phyloP scores from a whole-genome alignment of 2,797 vertebrate genomes.

The Lepus townsendii region DNA sequence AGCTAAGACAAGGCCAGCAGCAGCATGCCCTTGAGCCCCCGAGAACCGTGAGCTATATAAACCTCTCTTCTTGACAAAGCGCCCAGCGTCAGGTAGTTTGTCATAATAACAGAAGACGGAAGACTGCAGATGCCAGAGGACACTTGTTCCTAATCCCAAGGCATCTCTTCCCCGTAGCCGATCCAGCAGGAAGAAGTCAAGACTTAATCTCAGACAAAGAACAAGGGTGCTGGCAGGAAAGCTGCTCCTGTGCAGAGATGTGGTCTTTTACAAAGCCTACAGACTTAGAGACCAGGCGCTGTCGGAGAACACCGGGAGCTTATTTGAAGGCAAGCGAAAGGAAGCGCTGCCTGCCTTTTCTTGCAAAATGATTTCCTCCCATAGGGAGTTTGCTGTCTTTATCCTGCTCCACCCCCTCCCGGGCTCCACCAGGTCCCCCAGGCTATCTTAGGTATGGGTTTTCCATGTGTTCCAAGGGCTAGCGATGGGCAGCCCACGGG shows the following conservation, averaged over 20 bases:
- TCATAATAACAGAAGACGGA: not conserved
- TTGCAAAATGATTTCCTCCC: not conserved
- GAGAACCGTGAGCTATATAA: not conserved
- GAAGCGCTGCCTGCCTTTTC: not conserved
- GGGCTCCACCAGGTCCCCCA: rapidly evolving
- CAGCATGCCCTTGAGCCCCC: not conserved
- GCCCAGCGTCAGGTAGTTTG: not conserved
- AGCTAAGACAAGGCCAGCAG: not conserved
- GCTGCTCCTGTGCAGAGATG: not conserved
- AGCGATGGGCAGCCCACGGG: rapidly evolving
- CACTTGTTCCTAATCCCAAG: not conserved
- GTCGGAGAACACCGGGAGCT: not conserved
- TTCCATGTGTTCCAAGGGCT: not conserved
- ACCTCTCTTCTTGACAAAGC: not conserved
- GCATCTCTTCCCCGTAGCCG: not conserved
- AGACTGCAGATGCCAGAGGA: not conserved
- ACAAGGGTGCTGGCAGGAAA: not conserved
- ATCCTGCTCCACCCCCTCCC: rapidly evolving
- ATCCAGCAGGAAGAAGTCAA: not conserved
- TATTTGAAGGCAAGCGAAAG: not conserved
- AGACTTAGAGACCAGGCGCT: not conserved
- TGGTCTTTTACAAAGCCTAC: rapidly evolving
- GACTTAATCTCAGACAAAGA: not conserved
- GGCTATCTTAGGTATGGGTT: not conserved
- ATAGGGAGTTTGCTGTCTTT: too few relatives aligned